Conservation (phyloP, 2,113 vertebrate genomes). For the Sapayoa aenigma region DNA sequence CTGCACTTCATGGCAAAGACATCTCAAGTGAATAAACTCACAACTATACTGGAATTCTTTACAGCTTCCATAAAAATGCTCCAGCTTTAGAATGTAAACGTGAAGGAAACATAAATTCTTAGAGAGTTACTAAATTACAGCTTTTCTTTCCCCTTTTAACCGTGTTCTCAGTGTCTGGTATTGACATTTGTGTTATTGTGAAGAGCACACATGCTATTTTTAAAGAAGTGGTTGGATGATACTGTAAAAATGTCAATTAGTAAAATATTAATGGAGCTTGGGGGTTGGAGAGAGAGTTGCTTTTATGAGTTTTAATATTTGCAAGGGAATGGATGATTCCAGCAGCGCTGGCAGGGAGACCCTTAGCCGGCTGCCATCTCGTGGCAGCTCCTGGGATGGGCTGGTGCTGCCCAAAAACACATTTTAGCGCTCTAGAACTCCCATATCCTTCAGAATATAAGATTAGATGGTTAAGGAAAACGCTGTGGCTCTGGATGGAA, state of each 20-base stretch:
- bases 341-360: background rate
- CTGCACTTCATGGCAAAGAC: background rate
- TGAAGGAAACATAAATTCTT: background rate
- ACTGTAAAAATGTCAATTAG: slow-evolving; percentile 44
- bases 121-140: slow-evolving; percentile 24
- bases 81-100: background rate
- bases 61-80: slow-evolving; percentile 20
- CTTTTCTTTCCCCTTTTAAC: background rate
- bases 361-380: slow-evolving; percentile 73
- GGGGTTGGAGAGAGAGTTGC: background rate
- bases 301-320: background rate
- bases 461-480: fast-evolving
- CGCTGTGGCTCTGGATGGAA: background rate
- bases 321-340: background rate
- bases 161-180: background rate
- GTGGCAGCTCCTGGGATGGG: slow-evolving; percentile 64
- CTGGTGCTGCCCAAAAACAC: background rate
- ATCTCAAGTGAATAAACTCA: background rate
- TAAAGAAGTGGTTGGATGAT: background rate
- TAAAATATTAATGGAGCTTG: slow-evolving; percentile 33
- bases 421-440: background rate
- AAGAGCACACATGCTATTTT: background rate
- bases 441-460: fast-evolving
- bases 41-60: background rate
- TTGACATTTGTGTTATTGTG: background rate